These are phyloP conservation scores for Nezara viridula DNA, from an alignment of 2,888 invertebrate genomes.

Conservation along the genomic window DNA sequence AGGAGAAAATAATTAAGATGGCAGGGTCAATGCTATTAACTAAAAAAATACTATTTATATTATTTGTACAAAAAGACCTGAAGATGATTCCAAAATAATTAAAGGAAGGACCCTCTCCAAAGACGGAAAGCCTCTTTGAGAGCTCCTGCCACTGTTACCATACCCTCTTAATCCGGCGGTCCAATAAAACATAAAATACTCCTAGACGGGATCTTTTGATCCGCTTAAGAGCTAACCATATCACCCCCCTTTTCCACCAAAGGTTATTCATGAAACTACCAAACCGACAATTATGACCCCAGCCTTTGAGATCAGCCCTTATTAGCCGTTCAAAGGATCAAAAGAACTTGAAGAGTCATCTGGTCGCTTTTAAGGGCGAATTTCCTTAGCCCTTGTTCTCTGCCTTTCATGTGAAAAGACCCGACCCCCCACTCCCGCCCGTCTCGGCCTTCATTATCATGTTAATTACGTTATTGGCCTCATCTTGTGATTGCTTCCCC, in stretches of 20 bases:
- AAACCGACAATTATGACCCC: conserved; percentile 41
- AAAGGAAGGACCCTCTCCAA: neutral
- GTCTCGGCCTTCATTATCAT: neutral
- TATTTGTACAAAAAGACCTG: neutral
- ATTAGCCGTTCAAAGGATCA: conserved; percentile 38
- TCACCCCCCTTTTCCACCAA: neutral
- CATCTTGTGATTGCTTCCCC: neutral
- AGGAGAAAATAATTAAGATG: too few species aligned
- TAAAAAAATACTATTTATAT: too few species aligned
- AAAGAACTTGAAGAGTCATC: conserved; percentile 37
- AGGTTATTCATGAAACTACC: neutral
- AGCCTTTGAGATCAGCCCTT: conserved; percentile 29
- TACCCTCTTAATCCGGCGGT: neutral
- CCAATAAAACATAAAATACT: neutral
- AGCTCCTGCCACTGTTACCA: neutral
- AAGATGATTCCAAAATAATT: neutral
- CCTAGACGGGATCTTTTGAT: conserved; percentile 3
- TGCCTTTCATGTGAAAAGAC: neutral
- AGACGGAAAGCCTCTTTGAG: neutral
- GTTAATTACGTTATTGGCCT: neutral
- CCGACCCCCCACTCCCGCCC: neutral
- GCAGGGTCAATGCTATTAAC: too few species aligned
- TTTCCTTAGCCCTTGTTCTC: neutral
- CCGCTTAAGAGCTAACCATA: neutral
- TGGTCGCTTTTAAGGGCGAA: neutral